phyloP scores from a whole-genome alignment of 2,888 invertebrate species.

The Scaptomyza flava region DNA sequence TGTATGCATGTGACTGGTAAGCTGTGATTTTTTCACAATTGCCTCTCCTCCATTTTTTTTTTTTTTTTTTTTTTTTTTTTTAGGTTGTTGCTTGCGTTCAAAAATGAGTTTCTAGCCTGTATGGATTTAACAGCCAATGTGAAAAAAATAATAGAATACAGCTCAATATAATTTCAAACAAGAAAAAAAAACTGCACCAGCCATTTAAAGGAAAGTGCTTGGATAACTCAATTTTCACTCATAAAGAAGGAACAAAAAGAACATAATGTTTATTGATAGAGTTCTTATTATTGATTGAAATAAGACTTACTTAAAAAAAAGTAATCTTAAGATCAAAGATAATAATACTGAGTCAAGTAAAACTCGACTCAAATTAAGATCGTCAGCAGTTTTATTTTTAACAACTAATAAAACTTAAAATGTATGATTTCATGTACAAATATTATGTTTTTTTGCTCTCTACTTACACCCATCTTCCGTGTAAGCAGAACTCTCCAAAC shows the following conservation, averaged over 20 bases:
- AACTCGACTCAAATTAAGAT: background rate
- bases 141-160: background rate
- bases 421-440: too few relatives aligned
- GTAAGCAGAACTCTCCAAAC: background rate
- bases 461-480: background rate
- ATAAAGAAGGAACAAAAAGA: background rate
- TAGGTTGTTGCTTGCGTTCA: constrained; percentile 2
- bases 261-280: too few relatives aligned
- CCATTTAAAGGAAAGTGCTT: background rate
- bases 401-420: too few relatives aligned
- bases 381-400: too few relatives aligned
- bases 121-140: constrained; percentile 8
- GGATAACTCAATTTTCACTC: background rate
- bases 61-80: background rate
- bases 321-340: too few relatives aligned
- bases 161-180: background rate
- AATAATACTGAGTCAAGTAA: too few relatives aligned
- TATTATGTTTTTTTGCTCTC: background rate
- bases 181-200: background rate
- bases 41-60: background rate
- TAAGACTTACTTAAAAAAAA: too few relatives aligned
- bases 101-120: constrained; percentile 35
- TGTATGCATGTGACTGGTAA: constrained; percentile 45
- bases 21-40: constrained; percentile 57
- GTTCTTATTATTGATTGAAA: too few relatives aligned